phyloP scores from a whole-genome alignment of 2,888 invertebrate genomes.

The Ischnus inquisitorius region DNA sequence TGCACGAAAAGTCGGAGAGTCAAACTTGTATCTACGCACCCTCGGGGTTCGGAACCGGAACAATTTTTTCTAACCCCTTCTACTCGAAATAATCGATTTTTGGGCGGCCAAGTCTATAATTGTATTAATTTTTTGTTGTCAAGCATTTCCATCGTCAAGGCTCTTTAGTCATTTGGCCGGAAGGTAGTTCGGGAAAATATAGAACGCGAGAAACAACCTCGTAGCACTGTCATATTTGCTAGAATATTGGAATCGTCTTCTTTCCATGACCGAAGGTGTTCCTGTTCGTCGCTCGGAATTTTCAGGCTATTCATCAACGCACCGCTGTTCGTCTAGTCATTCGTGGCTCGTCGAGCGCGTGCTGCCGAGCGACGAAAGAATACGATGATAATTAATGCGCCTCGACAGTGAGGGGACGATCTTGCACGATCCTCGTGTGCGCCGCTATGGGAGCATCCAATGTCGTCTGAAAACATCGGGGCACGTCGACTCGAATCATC shows the following conservation, averaged over 20 bases:
- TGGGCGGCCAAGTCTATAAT: background rate
- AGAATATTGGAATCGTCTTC: no score
- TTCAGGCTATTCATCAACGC: constrained; percentile 15
- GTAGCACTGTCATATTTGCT: no score
- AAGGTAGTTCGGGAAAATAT: no score
- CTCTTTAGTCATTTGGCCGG: no score
- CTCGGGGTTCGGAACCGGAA: constrained; percentile 48
- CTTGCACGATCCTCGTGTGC: background rate
- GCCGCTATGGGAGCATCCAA: constrained; percentile 18
- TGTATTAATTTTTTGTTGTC: background rate
- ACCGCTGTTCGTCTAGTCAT: constrained; percentile 15
- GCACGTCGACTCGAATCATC: constrained; percentile 27
- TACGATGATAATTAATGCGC: constrained; percentile 46
- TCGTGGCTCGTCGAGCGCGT: constrained; percentile 12
- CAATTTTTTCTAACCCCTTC: background rate
- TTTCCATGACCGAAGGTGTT: no score
- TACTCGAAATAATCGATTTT: background rate
- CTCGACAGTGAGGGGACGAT: constrained; percentile 29
- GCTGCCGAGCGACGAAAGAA: constrained; percentile 23
- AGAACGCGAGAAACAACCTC: no score
- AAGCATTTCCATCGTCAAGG: no score
- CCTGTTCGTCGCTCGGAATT: background rate
- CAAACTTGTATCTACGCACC: constrained; percentile 74
- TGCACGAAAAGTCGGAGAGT: constrained; percentile 73
- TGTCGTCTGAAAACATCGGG: constrained; percentile 15